Evolutionary conservation across 2,113 vertebrate genomes (phyloP).

Genomic region (Rallus limicola): DNA sequence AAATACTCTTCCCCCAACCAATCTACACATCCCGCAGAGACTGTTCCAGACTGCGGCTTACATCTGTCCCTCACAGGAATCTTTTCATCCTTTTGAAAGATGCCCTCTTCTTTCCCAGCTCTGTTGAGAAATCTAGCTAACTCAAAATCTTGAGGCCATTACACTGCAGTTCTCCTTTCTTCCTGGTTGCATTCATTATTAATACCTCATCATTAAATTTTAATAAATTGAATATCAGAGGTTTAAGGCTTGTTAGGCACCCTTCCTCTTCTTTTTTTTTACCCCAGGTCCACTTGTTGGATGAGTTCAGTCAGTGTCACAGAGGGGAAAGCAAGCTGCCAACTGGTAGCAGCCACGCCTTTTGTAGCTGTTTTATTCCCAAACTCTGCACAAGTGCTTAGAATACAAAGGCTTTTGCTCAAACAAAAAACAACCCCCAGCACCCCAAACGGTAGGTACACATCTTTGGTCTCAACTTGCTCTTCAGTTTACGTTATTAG

Average conservation of each 20-base stretch:
- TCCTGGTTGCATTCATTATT: conserved; percentile 33
- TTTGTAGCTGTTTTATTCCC: background rate
- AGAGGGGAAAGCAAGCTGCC: background rate
- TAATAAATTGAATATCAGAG: conserved; percentile 7
- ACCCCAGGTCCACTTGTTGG: background rate
- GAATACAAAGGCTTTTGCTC: background rate
- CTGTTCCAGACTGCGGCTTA: background rate
- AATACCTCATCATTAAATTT: conserved; percentile 22
- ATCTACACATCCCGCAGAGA: background rate
- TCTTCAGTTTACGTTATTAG: background rate
- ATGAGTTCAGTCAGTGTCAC: background rate
- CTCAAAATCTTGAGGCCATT: background rate
- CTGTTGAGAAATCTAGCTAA: background rate
- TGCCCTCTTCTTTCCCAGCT: background rate
- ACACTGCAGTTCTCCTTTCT: background rate
- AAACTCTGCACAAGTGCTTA: background rate
- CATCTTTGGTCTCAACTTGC: background rate
- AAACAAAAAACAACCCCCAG: background rate
- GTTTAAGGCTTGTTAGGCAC: background rate
- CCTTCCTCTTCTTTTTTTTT: background rate
- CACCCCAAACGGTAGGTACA: background rate
- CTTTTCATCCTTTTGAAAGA: background rate
- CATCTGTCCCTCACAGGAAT: background rate
- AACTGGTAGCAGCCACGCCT: fast-evolving
- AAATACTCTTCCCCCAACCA: background rate